Base-by-base conservation (phyloP, 1,140 invertebrate species). In the Drosophila kikkawai region DNA sequence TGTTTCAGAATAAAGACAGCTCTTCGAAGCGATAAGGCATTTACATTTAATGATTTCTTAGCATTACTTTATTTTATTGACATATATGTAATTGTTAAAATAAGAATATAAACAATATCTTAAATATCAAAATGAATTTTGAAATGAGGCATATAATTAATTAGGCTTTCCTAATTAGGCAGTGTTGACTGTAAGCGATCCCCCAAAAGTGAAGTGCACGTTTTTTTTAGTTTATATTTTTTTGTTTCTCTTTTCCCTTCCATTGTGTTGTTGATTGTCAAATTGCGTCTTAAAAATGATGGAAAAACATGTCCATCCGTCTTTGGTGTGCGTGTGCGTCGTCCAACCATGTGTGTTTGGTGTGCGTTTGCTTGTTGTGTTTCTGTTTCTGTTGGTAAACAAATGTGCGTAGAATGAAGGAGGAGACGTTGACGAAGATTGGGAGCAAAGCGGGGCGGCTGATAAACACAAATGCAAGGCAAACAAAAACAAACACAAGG, bases 381-480 rank as follows among this genome's bases (percentile, higher is more conserved):
- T n/a, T 29, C 50, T 22, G 22, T 53, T 61, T 58, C 50, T 83
- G 82, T 88, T 87, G 59, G 84, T 87, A 87, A 87, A 87, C 83
- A 87, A 87, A 87, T 87, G 59, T 71, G 80, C 83, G 83, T 87
- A 63, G 80, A 87, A 87, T 87, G 84, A 26, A 53, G 44, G 55
- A 75, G 32, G 41, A 61, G 37, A 57, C 32, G 42, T 44, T 58
- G 57, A 36, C 32, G 39, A 51, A 65, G 51, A 36, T 51, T 53
- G 34, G 39, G 7, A 32, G 75, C 69, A 79, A 79, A 75, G 78
- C 82, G 32, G 61, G 66, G 60, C 55, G 44, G 22, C n/a, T 74
- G 82, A 86, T 85, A 70, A 85, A 84, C 12, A 55, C 57, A 48
- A 59, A 36, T 36, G 51, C 56, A 50, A 73, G 58, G 61, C 66